Evolutionary conservation across 2,888 invertebrate species (phyloP), one percentile per base, ranked within the genome.

Genomic region (Tachina fera): DNA sequence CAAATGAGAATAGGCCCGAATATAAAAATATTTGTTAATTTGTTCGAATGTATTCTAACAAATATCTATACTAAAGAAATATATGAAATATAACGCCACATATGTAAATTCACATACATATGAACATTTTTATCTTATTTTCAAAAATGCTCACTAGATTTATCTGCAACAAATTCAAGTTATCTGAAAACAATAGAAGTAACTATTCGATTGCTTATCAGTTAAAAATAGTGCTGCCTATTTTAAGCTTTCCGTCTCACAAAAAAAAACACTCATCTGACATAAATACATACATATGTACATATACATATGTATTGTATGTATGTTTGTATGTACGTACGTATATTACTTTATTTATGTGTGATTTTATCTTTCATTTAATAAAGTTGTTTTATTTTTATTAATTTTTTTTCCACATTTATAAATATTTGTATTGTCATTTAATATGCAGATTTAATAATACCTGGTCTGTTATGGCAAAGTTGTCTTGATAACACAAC

Each of bases 401-500:
- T 39, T 41, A 5, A 16, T 51, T 31, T 31, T 31, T 31, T 31
- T 31, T 31, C 19, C 45, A 71, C 39, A 74, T 74, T 74, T 61
- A 49, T 39, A 61, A 60, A 47, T 39, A 60, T 51, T 41, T 19
- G 10, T 19, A 41, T 41, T 74, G 39, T 6, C 41, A 74, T 22
- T 58, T 51, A 77, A 68, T 14, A 68, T 77, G 58, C 58, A 49
- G 58, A 68, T 77, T 60, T 60, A 2, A 49, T 1, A 31, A 53
- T n/a, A 22, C 22, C 43, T 45, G 14, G 4, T 39, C 47, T 49
- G 3, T 6, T 60, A 39, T 39, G 67, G 56, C 67, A 58, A 58
- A 47, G 47, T 19, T 68, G 19, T 67, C 19, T 16, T 16, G 45
- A 31, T 14, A 31, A 11, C 13, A 10, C 13, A 45, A 65, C 53